Evolutionary conservation across 1,140 invertebrate species (phyloP), one percentile per base, ranked within the genome.

Genomic region (Sycophaga agraensis): DNA sequence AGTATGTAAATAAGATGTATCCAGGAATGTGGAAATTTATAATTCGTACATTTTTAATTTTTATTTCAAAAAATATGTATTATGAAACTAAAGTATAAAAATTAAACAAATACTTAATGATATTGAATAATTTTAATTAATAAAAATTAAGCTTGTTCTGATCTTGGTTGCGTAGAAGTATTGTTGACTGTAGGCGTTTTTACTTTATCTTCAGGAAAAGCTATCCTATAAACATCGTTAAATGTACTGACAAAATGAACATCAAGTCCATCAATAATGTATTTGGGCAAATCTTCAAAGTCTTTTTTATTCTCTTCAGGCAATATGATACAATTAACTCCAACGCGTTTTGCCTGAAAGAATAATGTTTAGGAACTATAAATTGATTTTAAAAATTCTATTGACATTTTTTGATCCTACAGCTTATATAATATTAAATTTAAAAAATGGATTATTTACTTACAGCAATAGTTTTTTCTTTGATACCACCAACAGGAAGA

Each of bases 291-390:
- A 81, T 99, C 97, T 67, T 93, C 89, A 79, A 88, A 99, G 79
- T 99, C 97, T 77, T 97, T 97, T 67, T 91, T 89, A 80, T 99
- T 99, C 76, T 99, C 97, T 60, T 91, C 90, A 1, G 97, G 97
- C 24, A 99, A 77, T 66, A 99, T 91, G 14, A 99, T 88, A 72
- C 89, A 91, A 1, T 84, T 90, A 0, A 99, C 92, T 12, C 94
- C 94, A 14, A 91, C 91, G 66, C 97, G 84, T 82, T 97, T 97
- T 0, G 96, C 96, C 90, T 93, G 70, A 53, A 86, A 84, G 21
- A 22, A 50, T 35, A 35, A 43, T 43, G 2, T 31, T 31, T 31
- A 31, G 11, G 4, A 31, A 4, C 28, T 31, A 24, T 3, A 21
- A 31, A 55, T 39, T 46, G 45, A 51, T n/a, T 21, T 24, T 26